These are phyloP conservation scores for Phalacrocorax aristotelis DNA, from an alignment of 2,113 vertebrate genomes.

Conservation along the genomic window DNA sequence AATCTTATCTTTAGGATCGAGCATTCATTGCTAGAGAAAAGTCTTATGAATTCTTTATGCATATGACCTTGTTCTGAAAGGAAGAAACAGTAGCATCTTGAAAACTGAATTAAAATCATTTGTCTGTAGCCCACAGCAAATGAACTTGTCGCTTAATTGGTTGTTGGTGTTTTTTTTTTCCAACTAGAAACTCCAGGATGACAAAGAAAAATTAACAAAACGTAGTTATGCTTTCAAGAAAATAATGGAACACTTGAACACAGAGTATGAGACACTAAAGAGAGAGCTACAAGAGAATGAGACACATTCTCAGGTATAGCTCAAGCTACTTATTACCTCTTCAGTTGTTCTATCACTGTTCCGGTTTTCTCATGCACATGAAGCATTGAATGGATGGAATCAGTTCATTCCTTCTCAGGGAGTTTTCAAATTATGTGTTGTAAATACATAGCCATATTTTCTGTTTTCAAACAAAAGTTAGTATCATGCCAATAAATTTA, in stretches of 20 bases:
- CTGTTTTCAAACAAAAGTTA: not conserved
- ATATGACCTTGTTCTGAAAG: not conserved
- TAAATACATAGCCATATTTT: not conserved
- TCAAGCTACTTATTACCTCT: not conserved
- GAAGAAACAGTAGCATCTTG: not conserved
- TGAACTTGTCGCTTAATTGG: not conserved
- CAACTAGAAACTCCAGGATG: conserved; percentile 86
- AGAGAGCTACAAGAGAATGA: conserved; percentile 90
- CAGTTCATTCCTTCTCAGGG: not conserved
- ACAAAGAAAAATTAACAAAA: conserved; percentile 78
- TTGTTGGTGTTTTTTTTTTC: conserved; percentile 5
- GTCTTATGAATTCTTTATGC: not conserved
- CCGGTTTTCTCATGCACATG: not conserved
- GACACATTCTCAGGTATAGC: conserved; percentile 88
- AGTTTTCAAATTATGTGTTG: not conserved
- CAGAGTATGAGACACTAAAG: conserved; percentile 80
- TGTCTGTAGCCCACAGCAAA: not conserved
- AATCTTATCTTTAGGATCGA: not conserved
- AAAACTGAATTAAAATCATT: not conserved
- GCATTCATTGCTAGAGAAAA: not conserved
- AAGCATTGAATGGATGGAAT: not conserved
- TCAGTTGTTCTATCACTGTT: not conserved
- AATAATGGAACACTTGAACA: conserved; percentile 78
- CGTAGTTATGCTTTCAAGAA: conserved; percentile 78
- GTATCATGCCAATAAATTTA: not conserved